Base-by-base conservation (phyloP, 2,888 invertebrate genomes). In the Ennomos erosarius region DNA sequence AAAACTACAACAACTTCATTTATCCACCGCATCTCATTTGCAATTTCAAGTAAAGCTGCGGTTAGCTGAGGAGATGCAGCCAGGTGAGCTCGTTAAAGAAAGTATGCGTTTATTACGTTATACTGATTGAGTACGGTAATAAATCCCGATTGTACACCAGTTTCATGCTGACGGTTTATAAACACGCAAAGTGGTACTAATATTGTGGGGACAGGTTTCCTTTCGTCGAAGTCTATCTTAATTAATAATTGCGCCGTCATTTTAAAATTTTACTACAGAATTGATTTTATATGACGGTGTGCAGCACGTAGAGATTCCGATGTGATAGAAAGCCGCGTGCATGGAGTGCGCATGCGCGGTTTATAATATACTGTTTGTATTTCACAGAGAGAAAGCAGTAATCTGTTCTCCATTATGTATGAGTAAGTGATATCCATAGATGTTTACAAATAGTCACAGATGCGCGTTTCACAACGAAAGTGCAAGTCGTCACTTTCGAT, bases 401-500 rank as follows among this genome's bases (percentile, higher is more conserved):
- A 55, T 61, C 49, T 42, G 53, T 61, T 56, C 52, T 53, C 52
- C 60, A 56, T 56, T 53, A 61, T 61, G 49, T 56, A 49, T 45
- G 47, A 46, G 45, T 40, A 51, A 10, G 26, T 39, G 33, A 42
- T 61, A 56, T 53, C 13, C 46, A 45, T 39, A 51, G 37, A 43
- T 42, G 59, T 50, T 45, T 45, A 55, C 46, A 42, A 48, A 53
- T 46, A 51, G 36, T 52, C 47, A 9, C 10, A 35, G 53, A 50
- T 40, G 16, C 35, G 35, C 48, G 53, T 58, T 58, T 61, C 58
- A 42, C 44, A 59, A 57, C 64, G 79, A 80, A 78, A 79, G 76
- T 56, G 76, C 67, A 76, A 77, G 75, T 75, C 53, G 54, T 65
- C 68, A 73, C 71, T 74, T 74, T 75, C 72, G 66, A 69, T 55